These are phyloP conservation scores for Rhinichthys osculus DNA, from an alignment of 2,797 vertebrate species.

Conservation along the genomic window DNA sequence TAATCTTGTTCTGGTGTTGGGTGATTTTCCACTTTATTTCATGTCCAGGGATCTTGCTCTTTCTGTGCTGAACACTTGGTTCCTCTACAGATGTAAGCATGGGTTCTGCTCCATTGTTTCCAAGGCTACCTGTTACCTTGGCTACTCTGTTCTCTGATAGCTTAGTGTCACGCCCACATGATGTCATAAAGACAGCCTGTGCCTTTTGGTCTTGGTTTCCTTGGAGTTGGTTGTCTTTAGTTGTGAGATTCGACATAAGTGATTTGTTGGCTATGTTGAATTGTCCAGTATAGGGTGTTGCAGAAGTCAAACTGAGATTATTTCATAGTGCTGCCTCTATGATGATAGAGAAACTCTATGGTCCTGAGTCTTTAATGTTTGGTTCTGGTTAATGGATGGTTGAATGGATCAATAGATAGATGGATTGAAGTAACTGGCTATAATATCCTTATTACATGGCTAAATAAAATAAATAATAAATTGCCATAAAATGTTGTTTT, in stretches of 20 bases:
- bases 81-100: constrained; percentile 35
- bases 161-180: constrained; percentile 11
- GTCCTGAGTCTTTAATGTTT: neutral
- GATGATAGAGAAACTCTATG: neutral
- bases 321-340: neutral
- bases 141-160: constrained; percentile 43
- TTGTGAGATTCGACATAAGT: neutral
- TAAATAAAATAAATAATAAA: neutral
- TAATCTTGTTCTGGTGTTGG: constrained; percentile 9
- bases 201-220: neutral
- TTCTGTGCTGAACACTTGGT: constrained; percentile 19
- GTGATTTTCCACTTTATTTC: constrained; percentile 19
- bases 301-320: neutral
- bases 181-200: constrained; percentile 9
- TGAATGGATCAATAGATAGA: neutral
- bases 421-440: neutral
- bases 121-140: constrained; percentile 57
- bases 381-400: neutral
- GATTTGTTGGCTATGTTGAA: neutral
- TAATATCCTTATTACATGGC: neutral
- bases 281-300: neutral
- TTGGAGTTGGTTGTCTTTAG: constrained; percentile 12
- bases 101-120: constrained; percentile 28
- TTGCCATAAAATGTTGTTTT: neutral
- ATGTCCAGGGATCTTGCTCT: constrained; percentile 11